Evolutionary conservation across 2,113 vertebrate species (phyloP).

Genomic region (Carollia perspicillata): DNA sequence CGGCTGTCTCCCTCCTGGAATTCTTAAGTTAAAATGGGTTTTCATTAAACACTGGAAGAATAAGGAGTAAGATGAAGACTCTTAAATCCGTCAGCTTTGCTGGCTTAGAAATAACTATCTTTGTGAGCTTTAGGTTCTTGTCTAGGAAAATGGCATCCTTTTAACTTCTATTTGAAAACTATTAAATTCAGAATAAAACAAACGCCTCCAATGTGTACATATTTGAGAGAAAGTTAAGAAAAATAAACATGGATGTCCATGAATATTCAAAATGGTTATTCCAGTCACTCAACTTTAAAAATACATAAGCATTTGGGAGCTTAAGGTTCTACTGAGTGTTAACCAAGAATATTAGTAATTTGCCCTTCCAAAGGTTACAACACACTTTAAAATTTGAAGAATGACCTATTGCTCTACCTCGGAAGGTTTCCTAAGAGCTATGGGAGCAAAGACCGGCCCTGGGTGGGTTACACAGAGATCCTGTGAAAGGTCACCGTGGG

Average conservation of each 20-base stretch:
- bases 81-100: neutral
- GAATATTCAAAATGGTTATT: constrained; percentile 22
- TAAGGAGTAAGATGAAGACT: neutral
- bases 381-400: neutral
- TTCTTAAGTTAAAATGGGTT: neutral
- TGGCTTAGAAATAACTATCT: neutral
- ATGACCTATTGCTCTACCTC: neutral
- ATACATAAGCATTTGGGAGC: neutral
- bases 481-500: neutral
- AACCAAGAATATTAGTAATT: neutral
- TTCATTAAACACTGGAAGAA: neutral
- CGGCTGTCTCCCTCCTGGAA: neutral
- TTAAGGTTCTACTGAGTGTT: neutral
- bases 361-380: constrained; percentile 12
- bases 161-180: neutral
- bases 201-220: neutral
- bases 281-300: neutral
- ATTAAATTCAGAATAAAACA: neutral
- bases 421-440: neutral
- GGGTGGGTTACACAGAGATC: neutral
- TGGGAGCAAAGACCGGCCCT: neutral
- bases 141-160: neutral
- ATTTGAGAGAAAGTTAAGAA: neutral
- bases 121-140: too few relatives aligned
- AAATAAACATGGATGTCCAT: neutral